Percentiles rank a stretch among this genome's conserved stretches.
phyloP scores from a whole-genome alignment of 2,797 vertebrate genomes.

The Glossophaga mutica region DNA sequence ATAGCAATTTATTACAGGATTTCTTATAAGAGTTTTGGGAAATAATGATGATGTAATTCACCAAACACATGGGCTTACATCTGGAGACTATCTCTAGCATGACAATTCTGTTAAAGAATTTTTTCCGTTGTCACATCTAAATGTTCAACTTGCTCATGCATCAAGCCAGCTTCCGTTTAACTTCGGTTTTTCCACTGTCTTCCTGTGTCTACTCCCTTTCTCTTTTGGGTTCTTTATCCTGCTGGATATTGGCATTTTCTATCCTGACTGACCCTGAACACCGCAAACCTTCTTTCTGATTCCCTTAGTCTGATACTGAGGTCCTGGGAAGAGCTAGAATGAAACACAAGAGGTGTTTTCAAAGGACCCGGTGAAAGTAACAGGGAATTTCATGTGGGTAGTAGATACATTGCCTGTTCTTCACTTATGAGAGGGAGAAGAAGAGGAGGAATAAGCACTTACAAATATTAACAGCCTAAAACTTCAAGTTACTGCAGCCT shows the following conservation, averaged over 20 bases:
- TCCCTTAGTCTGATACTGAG: neutral
- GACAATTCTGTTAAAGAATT: neutral
- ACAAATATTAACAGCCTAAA: neutral
- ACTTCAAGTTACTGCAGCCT: neutral
- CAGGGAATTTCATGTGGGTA: neutral
- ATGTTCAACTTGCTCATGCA: neutral
- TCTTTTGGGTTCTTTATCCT: neutral
- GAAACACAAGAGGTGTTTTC: neutral
- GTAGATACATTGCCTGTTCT: neutral
- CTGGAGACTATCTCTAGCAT: neutral
- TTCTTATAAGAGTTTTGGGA: neutral
- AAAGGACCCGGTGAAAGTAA: neutral
- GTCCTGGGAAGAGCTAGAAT: neutral
- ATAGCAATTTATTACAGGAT: neutral
- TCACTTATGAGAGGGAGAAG: neutral
- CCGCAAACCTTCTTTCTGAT: neutral
- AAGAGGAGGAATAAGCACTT: neutral
- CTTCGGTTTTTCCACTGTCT: neutral
- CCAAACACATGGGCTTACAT: neutral
- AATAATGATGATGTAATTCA: neutral
- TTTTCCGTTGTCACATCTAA: neutral
- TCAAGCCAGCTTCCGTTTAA: neutral
- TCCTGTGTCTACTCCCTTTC: neutral
- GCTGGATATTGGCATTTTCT: neutral
- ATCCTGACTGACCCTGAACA: neutral